Percentiles rank a stretch among this genome's conserved stretches.
Conservation (phyloP, 2,113 vertebrate species). For the Melospiza georgiana region DNA sequence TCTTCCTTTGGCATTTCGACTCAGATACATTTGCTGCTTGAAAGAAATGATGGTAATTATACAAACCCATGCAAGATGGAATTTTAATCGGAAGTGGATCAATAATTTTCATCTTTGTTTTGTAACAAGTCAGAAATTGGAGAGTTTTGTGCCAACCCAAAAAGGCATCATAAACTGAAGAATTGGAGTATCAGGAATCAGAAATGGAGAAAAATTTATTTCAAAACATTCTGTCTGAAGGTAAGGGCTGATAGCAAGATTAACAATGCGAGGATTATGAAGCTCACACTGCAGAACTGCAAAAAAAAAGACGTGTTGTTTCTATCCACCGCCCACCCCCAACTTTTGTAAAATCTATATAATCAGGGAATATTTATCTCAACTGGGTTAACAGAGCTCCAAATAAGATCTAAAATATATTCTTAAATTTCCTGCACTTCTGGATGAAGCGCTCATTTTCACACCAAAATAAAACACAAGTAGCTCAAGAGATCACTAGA, state of each 20-base stretch:
- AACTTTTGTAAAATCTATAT: neutral
- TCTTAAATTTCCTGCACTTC: neutral
- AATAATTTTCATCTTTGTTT: neutral
- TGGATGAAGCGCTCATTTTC: neutral
- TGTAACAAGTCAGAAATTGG: neutral
- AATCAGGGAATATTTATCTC: neutral
- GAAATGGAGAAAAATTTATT: neutral
- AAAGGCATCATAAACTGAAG: neutral
- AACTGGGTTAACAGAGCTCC: neutral
- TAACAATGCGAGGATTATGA: neutral
- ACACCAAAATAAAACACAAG: neutral
- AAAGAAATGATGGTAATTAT: neutral
- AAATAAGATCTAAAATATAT: neutral
- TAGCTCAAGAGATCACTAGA: neutral
- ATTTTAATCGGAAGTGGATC: neutral
- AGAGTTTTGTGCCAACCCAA: neutral
- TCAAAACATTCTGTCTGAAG: neutral
- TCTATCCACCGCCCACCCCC: fast-evolving
- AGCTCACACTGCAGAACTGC: neutral
- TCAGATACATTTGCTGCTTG: neutral
- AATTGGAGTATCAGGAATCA: neutral
- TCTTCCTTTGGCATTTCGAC: neutral
- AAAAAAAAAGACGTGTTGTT: neutral
- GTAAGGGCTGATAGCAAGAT: neutral
- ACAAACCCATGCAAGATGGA: neutral